phyloP scores from a whole-genome alignment of 2,888 invertebrate genomes.

The Icerya purchasi region DNA sequence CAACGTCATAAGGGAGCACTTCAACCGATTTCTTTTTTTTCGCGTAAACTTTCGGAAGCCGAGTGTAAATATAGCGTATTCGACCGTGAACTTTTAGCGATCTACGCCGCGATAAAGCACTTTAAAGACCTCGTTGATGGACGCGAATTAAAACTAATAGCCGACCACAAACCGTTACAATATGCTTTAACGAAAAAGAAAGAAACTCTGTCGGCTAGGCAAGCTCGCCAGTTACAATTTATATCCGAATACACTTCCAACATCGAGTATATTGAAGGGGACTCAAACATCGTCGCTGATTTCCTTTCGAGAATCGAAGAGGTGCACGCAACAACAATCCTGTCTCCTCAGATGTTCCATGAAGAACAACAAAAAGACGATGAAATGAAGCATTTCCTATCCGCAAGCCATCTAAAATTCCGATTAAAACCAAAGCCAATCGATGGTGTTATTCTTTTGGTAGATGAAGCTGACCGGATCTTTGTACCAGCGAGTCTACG shows the following conservation, averaged over 20 bases:
- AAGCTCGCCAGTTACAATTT: slow-evolving; percentile 8
- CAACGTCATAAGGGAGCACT: slow-evolving; percentile 17
- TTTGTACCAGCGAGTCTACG: slow-evolving; percentile 7
- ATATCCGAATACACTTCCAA: slow-evolving; percentile 14
- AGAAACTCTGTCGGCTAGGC: slow-evolving; percentile 6
- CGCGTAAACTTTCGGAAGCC: slow-evolving; percentile 9
- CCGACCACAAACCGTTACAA: slow-evolving; percentile 15
- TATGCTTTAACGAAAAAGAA: slow-evolving; percentile 13
- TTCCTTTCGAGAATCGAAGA: slow-evolving; percentile 11
- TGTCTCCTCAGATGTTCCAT: background rate
- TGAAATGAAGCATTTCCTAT: background rate
- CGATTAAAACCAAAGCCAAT: background rate
- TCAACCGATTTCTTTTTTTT: slow-evolving; percentile 16
- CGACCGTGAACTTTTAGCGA: slow-evolving; percentile 15
- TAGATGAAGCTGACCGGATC: slow-evolving; percentile 1
- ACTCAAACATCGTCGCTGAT: slow-evolving; percentile 10
- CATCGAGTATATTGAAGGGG: slow-evolving; percentile 10
- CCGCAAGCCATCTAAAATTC: slow-evolving; percentile 11
- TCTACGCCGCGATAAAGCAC: slow-evolving; percentile 11
- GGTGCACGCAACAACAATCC: background rate
- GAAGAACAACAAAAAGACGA: background rate
- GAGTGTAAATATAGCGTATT: slow-evolving; percentile 13
- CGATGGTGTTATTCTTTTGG: background rate
- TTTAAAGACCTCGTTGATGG: slow-evolving; percentile 16
- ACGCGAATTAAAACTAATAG: slow-evolving; percentile 13